Evolutionary conservation across 2,888 invertebrate genomes (phyloP), one percentile per base, ranked within the genome.

Genomic region (Aphelenchoides bicaudatus): DNA sequence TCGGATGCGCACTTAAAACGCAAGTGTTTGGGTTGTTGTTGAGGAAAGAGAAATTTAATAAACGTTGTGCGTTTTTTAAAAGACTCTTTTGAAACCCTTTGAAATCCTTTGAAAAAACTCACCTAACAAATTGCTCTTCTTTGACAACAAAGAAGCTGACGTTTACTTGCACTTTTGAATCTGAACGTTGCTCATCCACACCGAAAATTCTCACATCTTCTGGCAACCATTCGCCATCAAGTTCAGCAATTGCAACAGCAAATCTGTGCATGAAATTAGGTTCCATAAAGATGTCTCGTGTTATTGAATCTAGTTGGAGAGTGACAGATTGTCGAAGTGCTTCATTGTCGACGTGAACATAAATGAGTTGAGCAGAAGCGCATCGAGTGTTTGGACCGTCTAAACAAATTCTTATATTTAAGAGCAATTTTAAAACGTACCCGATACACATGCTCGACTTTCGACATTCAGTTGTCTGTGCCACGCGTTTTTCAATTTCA

Each of bases 321-420:
- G 67, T 71, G 16, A 75, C 64, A 19, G 73, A 71, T 46, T 77
- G 68, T 5, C 61, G 52, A 3, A 76, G 63, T 58, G 66, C 67
- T 8, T 62, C 64, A 1, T 63, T 61, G 30, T 63, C 59, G 6
- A 75, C 67, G 13, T 63, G 27, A 0, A 68, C 65, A 39, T 75
- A 73, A 39, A 71, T 60, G 10, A 75, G 59, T 6, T 66, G 65
- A 29, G 67, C 68, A 28, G 50, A 61, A 16, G 72, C 56, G 52
- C 75, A 77, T n/a, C 70, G 72, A 1, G 72, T 75, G 61, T 76
- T 76, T 1, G 76, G 72, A 4, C 76, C 76, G 56, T 76, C 76
- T 59, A 19, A 16, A 57, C 25, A 27, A n/a, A 13, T 2, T 19
- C 13, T 54, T 58, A 28, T 53, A 27, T 52, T 29, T 3, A 47